Conservation (phyloP, 2,113 vertebrate species). For the Gobiocypris rarus region DNA sequence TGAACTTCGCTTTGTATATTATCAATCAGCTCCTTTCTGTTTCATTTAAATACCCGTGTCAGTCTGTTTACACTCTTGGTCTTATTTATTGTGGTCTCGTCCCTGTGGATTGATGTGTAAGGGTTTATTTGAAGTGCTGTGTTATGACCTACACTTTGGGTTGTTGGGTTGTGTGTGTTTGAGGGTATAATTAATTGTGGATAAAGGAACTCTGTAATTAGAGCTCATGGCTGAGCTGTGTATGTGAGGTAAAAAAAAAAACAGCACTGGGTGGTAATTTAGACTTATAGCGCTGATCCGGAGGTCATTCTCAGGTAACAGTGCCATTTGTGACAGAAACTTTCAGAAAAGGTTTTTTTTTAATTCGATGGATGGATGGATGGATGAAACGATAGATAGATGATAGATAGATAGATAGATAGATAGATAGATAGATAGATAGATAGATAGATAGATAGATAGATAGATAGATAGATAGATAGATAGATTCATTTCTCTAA, state of each 20-base stretch:
- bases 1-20: constrained; percentile 16
- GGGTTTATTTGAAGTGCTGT: constrained; percentile 22
- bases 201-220: constrained; percentile 26
- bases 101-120: background rate
- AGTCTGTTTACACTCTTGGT: constrained; percentile 4
- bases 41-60: background rate
- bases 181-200: constrained; percentile 6
- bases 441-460: too few species aligned
- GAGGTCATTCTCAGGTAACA: background rate
- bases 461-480: too few species aligned
- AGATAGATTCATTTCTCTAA: background rate
- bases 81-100: background rate
- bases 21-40: constrained; percentile 16
- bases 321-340: background rate
- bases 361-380: too few species aligned
- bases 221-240: constrained; percentile 7
- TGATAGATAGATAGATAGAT: too few species aligned
- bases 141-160: background rate
- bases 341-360: too few species aligned
- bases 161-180: constrained; percentile 42
- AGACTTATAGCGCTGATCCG: background rate
- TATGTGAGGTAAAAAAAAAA: background rate
- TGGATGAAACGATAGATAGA: too few species aligned
- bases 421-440: too few species aligned
- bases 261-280: constrained; percentile 2